Percentiles rank a stretch among this genome's conserved stretches.
Conservation (phyloP, 2,888 invertebrate species). For the Nemoura dubitans region DNA sequence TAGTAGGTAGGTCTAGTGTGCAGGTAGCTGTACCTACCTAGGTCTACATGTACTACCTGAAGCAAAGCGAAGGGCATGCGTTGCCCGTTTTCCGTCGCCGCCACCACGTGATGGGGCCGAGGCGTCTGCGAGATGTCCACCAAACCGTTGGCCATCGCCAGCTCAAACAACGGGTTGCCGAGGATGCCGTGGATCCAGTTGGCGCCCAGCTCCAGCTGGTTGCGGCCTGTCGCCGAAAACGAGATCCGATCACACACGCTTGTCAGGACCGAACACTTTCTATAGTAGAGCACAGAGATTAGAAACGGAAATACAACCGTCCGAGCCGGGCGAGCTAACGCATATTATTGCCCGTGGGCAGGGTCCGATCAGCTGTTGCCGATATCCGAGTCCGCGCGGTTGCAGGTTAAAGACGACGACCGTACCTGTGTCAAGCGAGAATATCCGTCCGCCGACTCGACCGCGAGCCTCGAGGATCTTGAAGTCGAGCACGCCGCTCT, state of each 20-base stretch:
- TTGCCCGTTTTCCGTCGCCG: constrained; percentile 87
- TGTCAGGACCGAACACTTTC: too few relatives aligned
- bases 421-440: constrained; percentile 75
- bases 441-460: constrained; percentile 83
- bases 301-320: too few relatives aligned
- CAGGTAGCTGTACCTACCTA: too few relatives aligned
- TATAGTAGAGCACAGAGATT: too few relatives aligned
- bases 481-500: constrained; percentile 82
- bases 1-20: too few relatives aligned
- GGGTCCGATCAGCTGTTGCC: neutral
- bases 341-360: too few relatives aligned
- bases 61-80: constrained; percentile 84
- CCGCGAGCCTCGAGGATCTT: constrained; percentile 82
- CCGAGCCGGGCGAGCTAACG: too few relatives aligned
- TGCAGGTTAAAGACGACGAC: neutral
- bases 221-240: constrained; percentile 58
- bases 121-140: constrained; percentile 86
- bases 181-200: constrained; percentile 94
- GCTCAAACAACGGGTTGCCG: constrained; percentile 88
- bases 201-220: constrained; percentile 82
- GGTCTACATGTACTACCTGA: constrained; percentile 57
- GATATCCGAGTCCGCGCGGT: neutral
- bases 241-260: too few relatives aligned
- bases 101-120: constrained; percentile 88
- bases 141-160: constrained; percentile 84